These are phyloP conservation scores for Anoplopoma fimbria DNA, from an alignment of 2,113 vertebrate genomes.

Conservation along the genomic window DNA sequence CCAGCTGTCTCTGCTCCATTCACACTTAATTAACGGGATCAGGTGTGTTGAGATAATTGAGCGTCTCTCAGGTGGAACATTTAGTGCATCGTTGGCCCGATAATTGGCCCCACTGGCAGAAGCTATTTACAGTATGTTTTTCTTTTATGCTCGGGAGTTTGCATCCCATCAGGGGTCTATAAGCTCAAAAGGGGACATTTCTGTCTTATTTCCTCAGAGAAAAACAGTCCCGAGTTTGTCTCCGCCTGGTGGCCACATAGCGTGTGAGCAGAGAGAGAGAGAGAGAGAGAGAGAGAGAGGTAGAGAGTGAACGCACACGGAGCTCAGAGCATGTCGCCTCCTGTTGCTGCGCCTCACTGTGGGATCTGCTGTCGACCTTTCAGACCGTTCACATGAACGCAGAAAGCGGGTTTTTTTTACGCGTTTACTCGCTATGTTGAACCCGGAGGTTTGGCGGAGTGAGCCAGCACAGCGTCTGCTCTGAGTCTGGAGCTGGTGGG, in stretches of 20 bases:
- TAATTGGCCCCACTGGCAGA: background rate
- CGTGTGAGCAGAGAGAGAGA: conserved; percentile 14
- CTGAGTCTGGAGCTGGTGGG: conserved; percentile 29
- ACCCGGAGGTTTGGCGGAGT: conserved; percentile 28
- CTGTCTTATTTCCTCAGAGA: background rate
- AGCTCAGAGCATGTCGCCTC: conserved; percentile 68
- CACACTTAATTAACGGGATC: background rate
- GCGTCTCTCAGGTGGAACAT: background rate
- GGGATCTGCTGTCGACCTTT: conserved; percentile 74
- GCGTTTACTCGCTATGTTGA: conserved; percentile 36
- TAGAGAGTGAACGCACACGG: conserved; percentile 41
- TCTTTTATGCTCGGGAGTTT: background rate
- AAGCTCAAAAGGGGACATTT: background rate
- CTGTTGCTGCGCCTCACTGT: conserved; percentile 72
- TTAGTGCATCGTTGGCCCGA: background rate
- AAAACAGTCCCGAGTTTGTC: conserved; percentile 38
- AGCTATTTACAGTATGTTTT: background rate
- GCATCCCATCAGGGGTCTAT: background rate
- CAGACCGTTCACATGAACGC: conserved; percentile 55
- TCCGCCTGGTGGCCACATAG: conserved; percentile 67
- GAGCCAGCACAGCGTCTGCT: conserved; percentile 24
- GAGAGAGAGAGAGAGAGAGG: conserved; percentile 14
- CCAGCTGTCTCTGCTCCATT: background rate
- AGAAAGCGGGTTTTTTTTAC: conserved; percentile 10
- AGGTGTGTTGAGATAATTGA: conserved; percentile 32